phyloP scores from a whole-genome alignment of 30 jellyfish, hydroid and myxozoan genomes.

The Clytia hemisphaerica region DNA sequence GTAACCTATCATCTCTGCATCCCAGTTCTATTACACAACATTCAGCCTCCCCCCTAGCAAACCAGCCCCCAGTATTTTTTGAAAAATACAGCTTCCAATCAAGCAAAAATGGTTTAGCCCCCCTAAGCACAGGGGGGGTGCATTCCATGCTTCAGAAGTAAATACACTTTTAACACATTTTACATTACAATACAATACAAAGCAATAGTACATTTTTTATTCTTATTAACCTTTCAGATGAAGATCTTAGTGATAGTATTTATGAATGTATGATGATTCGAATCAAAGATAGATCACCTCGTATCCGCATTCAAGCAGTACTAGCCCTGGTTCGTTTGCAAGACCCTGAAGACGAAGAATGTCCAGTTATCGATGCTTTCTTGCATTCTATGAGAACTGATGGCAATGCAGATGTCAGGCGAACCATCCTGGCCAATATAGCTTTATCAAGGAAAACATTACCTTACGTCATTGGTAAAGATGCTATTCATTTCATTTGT shows the following conservation, averaged over 20 bases:
- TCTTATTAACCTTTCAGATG: slow-evolving; percentile 41
- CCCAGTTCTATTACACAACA: too few species aligned
- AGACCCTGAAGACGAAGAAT: slow-evolving; percentile 69
- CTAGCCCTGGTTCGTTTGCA: slow-evolving; percentile 79
- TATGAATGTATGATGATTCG: slow-evolving; percentile 89
- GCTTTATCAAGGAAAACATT: slow-evolving; percentile 71
- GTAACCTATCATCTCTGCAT: too few species aligned
- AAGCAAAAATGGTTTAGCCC: too few species aligned
- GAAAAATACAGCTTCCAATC: too few species aligned
- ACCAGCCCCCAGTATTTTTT: too few species aligned
- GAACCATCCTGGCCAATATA: slow-evolving; percentile 63
- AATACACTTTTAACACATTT: too few species aligned
- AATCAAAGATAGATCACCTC: slow-evolving; percentile 72
- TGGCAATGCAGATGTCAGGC: slow-evolving; percentile 83
- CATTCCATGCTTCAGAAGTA: too few species aligned
- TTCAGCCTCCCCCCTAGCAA: too few species aligned
- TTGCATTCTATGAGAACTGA: slow-evolving; percentile 69
- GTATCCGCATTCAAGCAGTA: slow-evolving; percentile 79
- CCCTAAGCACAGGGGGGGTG: too few species aligned
- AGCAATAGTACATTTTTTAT: too few species aligned
- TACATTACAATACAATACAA: too few species aligned
- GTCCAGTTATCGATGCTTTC: slow-evolving; percentile 86
- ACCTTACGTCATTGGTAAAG: slow-evolving; percentile 50
- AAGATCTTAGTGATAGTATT: slow-evolving; percentile 65
- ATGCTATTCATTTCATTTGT: too few species aligned